Conservation (phyloP, 2,888 invertebrate genomes). For the Chloroclystis v-ata region DNA sequence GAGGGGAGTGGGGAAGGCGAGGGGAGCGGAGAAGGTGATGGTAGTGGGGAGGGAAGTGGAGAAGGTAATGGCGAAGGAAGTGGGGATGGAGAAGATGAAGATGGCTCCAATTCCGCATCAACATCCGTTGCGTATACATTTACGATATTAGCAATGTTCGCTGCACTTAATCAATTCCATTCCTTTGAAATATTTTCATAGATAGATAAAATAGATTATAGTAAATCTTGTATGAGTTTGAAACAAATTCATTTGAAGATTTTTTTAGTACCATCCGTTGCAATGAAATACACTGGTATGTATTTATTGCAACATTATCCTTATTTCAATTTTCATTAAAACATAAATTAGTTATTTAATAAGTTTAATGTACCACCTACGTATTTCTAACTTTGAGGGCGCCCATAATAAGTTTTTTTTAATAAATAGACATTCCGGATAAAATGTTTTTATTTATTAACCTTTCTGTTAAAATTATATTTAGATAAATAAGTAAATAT, state of each 20-base stretch:
- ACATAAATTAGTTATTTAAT: too few relatives aligned
- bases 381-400: conserved; percentile 6
- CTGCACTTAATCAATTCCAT: conserved; percentile 49
- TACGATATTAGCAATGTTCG: conserved; percentile 46
- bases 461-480: too few relatives aligned
- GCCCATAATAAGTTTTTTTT: conserved; percentile 3
- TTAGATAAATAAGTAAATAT: too few relatives aligned
- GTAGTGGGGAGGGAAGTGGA: conserved; percentile 19
- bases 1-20: conserved; percentile 16
- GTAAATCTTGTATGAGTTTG: conserved; percentile 24
- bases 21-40: conserved; percentile 19
- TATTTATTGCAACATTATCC: neutral
- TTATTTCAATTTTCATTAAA: neutral
- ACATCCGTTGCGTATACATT: conserved; percentile 53
- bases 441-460: conserved; percentile 1
- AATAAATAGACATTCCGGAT: conserved; percentile 8
- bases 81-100: conserved; percentile 21
- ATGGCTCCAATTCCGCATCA: conserved; percentile 45
- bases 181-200: conserved; percentile 42
- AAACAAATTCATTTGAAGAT: conserved; percentile 15
- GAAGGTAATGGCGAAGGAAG: conserved; percentile 21
- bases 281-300: neutral
- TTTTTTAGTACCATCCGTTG: neutral
- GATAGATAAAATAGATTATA: conserved; percentile 36
- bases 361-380: neutral